Base-by-base conservation (phyloP, 2,797 vertebrate genomes). In the Adrianichthys oophorus region DNA sequence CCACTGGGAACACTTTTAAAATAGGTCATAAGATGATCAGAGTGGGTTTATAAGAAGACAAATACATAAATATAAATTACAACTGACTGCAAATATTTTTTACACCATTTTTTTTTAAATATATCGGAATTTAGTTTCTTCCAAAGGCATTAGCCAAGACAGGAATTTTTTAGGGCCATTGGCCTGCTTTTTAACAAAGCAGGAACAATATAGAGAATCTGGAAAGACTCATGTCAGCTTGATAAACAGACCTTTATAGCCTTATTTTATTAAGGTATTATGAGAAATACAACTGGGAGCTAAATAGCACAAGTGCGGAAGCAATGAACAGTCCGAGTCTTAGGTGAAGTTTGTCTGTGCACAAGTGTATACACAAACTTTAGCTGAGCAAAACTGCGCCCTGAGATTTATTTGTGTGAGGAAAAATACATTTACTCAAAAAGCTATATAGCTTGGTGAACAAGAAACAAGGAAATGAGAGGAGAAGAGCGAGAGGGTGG, bases 321-420 rank as follows among this genome's bases (percentile, higher is more conserved):
- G 72, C 82, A 59, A 19, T 52, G 82, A 74, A 79, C 76, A 42
- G 65, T 75, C 72, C 81, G 76, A 86, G 78, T 71, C 66, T 78
- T 77, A 74, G 85, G 89, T 88, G 82, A 88, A 88, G 88, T 86
- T 86, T 71, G 83, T 83, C 78, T 70, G 66, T 76, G 84, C 56
- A 26, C 59, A 62, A 62, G 62, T 89, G 86, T 91, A 91, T 90
- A 86, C 67, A 62, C 78, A 82, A 88, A 85, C 75, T 59, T 52
- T 41, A 62, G 87, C 79, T 79, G 89, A 89, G 71, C 58, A 48
- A 89, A 90, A 90, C 76, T 70, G 76, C 79, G 78, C 72, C 6
- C 59, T 23, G 8, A 68, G 82, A 90, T 92, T 88, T 92, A 89
- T 92, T 92, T 91, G 85, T 89, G 76, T 85, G 71, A 61, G 52